phyloP scores from a whole-genome alignment of 2,797 vertebrate species.

The Acanthurus tractus region DNA sequence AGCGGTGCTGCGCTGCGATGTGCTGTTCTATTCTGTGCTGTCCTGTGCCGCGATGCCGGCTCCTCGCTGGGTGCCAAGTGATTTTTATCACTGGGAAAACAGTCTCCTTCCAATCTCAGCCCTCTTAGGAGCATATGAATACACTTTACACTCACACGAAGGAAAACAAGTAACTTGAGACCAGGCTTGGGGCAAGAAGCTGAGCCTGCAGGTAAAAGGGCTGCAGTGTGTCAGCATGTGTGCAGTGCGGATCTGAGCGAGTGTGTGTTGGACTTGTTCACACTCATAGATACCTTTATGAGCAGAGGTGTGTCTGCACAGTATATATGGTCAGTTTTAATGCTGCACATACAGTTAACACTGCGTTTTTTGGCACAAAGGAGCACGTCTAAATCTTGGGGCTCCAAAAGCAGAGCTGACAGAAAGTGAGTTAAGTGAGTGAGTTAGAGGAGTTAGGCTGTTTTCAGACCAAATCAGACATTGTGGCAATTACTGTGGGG shows the following conservation, averaged over 20 bases:
- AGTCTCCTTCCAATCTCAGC: conserved; percentile 90
- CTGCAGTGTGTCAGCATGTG: conserved; percentile 73
- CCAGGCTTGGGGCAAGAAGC: conserved; percentile 57
- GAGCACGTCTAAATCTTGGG: neutral
- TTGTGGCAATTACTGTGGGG: too few relatives aligned
- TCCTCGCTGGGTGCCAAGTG: conserved; percentile 88
- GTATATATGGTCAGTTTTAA: conserved; percentile 40
- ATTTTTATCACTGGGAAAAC: conserved; percentile 91
- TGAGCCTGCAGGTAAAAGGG: conserved; percentile 76
- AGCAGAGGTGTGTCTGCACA: conserved; percentile 51
- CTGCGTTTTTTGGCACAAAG: conserved; percentile 20
- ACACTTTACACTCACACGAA: conserved; percentile 86
- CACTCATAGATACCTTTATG: conserved; percentile 53
- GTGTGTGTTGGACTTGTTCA: conserved; percentile 68
- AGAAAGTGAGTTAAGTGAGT: neutral
- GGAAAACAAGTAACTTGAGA: conserved; percentile 83
- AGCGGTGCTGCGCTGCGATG: conserved; percentile 54
- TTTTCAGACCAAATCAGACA: too few relatives aligned
- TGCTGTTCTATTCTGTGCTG: conserved; percentile 51
- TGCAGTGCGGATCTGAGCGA: conserved; percentile 55
- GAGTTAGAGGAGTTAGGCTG: too few relatives aligned
- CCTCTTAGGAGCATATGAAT: conserved; percentile 82
- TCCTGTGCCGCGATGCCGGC: conserved; percentile 80
- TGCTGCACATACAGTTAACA: conserved; percentile 22
- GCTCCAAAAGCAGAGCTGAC: conserved; percentile 7